phyloP scores from a whole-genome alignment of 2,797 vertebrate genomes.

The Anguilla megastoma region DNA sequence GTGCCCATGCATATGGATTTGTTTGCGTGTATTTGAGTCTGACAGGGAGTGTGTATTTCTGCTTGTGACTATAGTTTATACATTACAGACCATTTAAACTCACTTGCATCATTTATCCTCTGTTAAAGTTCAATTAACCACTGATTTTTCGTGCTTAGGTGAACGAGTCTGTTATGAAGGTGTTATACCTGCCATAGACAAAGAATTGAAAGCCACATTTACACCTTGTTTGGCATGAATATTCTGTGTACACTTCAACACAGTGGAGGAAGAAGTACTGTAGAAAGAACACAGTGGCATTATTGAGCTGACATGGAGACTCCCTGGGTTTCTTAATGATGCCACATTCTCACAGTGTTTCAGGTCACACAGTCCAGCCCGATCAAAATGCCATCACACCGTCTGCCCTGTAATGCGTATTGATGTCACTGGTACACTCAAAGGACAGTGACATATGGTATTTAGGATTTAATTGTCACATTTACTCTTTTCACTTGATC shows the following conservation, averaged over 20 bases:
- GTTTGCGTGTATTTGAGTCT: neutral
- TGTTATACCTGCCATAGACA: constrained; percentile 31
- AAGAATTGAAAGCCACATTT: constrained; percentile 30
- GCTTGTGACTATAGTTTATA: constrained; percentile 26
- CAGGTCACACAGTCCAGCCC: constrained; percentile 37
- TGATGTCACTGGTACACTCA: constrained; percentile 34
- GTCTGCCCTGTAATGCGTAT: constrained; percentile 39
- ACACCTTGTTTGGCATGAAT: neutral
- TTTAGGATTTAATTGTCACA: constrained; percentile 23
- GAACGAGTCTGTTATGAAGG: constrained; percentile 29
- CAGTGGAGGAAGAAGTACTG: neutral
- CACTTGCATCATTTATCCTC: too few species aligned
- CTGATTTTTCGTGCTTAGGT: constrained; percentile 15
- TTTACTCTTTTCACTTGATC: constrained; percentile 26
- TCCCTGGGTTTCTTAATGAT: neutral
- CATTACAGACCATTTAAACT: neutral
- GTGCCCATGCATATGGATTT: neutral
- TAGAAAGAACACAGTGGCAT: neutral
- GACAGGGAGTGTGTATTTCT: neutral
- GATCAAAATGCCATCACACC: constrained; percentile 36
- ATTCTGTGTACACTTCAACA: constrained; percentile 1
- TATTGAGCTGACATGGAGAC: neutral
- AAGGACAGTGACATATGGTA: constrained; percentile 33
- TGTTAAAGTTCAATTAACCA: neutral
- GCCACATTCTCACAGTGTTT: constrained; percentile 1